Evolutionary conservation across 2,797 vertebrate genomes (phyloP), one percentile per base, ranked within the genome.

Genomic region (Micrastur ruficollis): DNA sequence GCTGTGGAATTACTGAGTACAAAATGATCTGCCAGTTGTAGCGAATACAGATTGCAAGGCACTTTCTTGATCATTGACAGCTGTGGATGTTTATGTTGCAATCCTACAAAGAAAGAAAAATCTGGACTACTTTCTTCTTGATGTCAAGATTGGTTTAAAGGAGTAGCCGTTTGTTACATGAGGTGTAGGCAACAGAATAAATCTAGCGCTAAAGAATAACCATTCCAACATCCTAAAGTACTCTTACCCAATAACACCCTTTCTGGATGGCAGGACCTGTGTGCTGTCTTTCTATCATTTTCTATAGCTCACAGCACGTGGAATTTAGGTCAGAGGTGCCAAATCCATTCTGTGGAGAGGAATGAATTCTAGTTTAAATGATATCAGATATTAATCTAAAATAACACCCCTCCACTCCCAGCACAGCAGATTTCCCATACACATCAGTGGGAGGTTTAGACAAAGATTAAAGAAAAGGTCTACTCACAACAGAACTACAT

Each of bases 41-140:
- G 81, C 1, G 50, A 93, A 75, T 91, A 97, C 92, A 92, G 92
- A 94, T 90, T 89, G 87, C 86, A 91, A 80, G 81, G 84, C 42
- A 68, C 91, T 93, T 95, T 59, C 89, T 61, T 87, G 85, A 62
- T 52, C 90, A 91, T 22, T 90, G 96, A 67, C 89, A 95, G 56
- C 53, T 88, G 74, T 1, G 5, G 81, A 95, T 82, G 80, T 97
- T 96, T 96, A 95, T 97, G 93, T 85, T 86, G 74, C 71, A 78
- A 62, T 31, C 79, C 52, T 59, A 58, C 55, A 80, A 93, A 95
- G 32, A 88, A 91, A 93, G 72, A 95, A 91, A 90, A 65, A 81
- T 49, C 72, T 63, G 38, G 53, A 42, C 79, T 91, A 34, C 85
- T 90, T 95, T 81, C 66, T 94, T 90, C 87, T 88, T 62, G 55